Evolutionary conservation across 2,888 invertebrate genomes (phyloP).

Genomic region (Stenodera caucasica): DNA sequence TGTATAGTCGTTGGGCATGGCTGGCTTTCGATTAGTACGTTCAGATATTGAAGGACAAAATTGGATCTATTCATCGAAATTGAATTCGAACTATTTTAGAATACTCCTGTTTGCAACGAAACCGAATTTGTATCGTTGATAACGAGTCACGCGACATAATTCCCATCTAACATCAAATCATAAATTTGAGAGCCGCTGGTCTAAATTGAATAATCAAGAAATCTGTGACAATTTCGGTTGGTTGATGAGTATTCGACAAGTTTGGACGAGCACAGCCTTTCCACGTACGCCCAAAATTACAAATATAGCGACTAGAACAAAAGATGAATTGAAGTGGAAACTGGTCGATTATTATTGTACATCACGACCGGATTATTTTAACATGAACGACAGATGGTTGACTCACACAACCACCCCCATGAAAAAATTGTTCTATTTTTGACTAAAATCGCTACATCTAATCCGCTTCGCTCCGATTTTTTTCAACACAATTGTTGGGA

Average conservation of each 20-base stretch:
- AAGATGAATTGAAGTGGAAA: neutral
- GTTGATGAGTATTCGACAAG: no score
- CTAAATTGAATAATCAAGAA: no score
- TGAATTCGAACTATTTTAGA: conserved; percentile 26
- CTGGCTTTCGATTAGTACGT: conserved; percentile 35
- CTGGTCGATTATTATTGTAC: neutral
- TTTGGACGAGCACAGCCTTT: no score
- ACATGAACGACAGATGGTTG: neutral
- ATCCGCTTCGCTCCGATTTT: no score
- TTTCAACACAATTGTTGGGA: no score
- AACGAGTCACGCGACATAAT: no score
- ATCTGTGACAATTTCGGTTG: no score
- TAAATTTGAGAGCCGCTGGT: no score
- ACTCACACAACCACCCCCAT: no score
- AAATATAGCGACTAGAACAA: neutral
- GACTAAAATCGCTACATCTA: no score
- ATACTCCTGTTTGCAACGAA: conserved; percentile 17
- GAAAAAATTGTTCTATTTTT: no score
- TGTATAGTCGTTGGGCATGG: conserved; percentile 40
- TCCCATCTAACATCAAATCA: no score
- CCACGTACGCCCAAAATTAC: neutral
- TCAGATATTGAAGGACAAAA: conserved; percentile 37
- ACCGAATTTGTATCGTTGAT: neutral
- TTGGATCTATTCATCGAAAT: conserved; percentile 25
- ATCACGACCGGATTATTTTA: neutral